These are phyloP conservation scores for Nautilus pompilius DNA, from an alignment of 1,140 invertebrate species.

Conservation along the genomic window DNA sequence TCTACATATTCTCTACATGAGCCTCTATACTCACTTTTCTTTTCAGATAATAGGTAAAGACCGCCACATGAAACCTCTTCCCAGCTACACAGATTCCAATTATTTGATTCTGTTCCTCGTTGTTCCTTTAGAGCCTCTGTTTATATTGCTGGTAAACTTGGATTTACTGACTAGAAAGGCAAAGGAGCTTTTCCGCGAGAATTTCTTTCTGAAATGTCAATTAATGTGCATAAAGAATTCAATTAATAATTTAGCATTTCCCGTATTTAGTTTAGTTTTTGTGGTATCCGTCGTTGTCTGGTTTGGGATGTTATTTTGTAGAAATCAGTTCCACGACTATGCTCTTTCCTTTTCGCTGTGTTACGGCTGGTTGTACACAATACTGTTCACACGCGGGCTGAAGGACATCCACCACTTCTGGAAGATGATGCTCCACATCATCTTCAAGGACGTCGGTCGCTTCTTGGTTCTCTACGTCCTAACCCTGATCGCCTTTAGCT, in stretches of 20 bases:
- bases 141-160: too few relatives aligned
- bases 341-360: constrained; percentile 31
- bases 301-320: constrained; percentile 24
- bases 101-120: constrained; percentile 23
- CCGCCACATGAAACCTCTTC: too few relatives aligned
- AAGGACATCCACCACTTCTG: constrained; percentile 45
- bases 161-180: too few relatives aligned
- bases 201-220: too few relatives aligned
- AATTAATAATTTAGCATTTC: too few relatives aligned
- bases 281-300: constrained; percentile 28
- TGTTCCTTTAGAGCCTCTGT: constrained; percentile 33
- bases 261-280: too few relatives aligned
- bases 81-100: too few relatives aligned
- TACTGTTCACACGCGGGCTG: constrained; percentile 42
- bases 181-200: too few relatives aligned
- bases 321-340: constrained; percentile 31
- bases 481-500: constrained; percentile 41
- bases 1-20: constrained; percentile 41
- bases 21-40: constrained; percentile 27
- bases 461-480: constrained; percentile 46
- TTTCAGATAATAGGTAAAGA: too few relatives aligned
- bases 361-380: constrained; percentile 42
- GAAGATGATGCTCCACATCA: constrained; percentile 43
- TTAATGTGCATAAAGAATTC: too few relatives aligned
- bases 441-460: constrained; percentile 35